A percentile compares a stretch with the other conserved stretches of the same genome.
These are phyloP conservation scores for Ursus arctos DNA, from an alignment of 2,113 vertebrate genomes.

Conservation along the genomic window DNA sequence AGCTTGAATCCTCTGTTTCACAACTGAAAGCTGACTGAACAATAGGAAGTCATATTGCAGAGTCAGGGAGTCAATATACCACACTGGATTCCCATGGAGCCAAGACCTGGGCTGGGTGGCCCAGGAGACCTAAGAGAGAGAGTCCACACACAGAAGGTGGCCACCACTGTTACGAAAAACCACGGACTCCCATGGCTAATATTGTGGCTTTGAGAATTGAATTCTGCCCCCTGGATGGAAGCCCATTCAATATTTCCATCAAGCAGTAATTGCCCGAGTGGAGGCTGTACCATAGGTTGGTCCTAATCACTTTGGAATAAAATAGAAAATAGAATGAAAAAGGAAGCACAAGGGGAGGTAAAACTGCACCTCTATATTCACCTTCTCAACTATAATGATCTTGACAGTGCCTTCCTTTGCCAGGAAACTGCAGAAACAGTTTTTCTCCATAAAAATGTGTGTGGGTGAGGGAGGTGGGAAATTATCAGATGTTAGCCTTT, in stretches of 20 bases:
- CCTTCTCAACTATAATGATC: not conserved
- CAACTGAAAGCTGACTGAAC: not conserved
- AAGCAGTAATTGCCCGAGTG: not conserved
- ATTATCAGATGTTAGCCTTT: conserved; percentile 63
- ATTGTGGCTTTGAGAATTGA: not conserved
- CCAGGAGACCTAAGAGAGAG: not conserved
- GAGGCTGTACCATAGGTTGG: not conserved
- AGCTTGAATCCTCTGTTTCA: not conserved
- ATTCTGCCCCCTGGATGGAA: not conserved
- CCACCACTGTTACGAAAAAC: conserved; percentile 22
- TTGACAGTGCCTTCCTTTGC: conserved; percentile 29
- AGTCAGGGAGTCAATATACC: not conserved
- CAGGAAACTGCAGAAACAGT: conserved; percentile 39
- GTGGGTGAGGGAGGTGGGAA: not conserved
- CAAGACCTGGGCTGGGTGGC: not conserved
- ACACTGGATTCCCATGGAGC: not conserved
- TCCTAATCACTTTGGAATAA: not conserved
- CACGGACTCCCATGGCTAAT: not conserved
- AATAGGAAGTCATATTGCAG: not conserved
- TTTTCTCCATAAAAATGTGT: conserved; percentile 35
- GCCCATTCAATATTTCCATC: conserved; percentile 27
- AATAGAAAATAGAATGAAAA: conserved; percentile 22
- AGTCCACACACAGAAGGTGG: not conserved
- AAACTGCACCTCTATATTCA: not conserved
- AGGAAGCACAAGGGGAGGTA: not conserved